Percentiles rank a stretch among this genome's conserved stretches.
Conservation (phyloP, 2,888 invertebrate genomes). For the Pseudococcus longispinus region DNA sequence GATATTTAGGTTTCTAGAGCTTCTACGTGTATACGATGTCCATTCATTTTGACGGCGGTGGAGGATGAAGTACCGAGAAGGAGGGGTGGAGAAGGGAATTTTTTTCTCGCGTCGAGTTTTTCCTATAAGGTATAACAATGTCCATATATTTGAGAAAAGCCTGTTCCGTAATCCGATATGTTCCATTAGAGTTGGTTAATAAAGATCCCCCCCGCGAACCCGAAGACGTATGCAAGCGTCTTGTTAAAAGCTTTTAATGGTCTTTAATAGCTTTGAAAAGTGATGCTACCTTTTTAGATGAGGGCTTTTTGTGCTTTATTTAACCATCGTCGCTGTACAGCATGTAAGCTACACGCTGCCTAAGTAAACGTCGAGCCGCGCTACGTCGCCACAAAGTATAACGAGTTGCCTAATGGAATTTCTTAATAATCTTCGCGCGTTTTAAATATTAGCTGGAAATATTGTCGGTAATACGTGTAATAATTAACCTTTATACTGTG, state of each 20-base stretch:
- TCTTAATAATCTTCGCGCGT: conserved; percentile 43
- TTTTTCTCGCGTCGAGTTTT: conserved; percentile 4
- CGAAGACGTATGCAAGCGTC: conserved; percentile 45
- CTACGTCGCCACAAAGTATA: background rate
- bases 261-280: conserved; percentile 52
- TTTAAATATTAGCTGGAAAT: conserved; percentile 40
- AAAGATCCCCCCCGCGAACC: background rate
- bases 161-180: conserved; percentile 47
- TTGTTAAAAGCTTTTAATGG: conserved; percentile 51
- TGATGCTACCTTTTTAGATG: conserved; percentile 51
- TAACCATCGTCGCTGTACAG: conserved; percentile 8
- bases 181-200: conserved; percentile 48
- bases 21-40: background rate
- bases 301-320: conserved; percentile 48
- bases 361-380: background rate
- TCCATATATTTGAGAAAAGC: conserved; percentile 40
- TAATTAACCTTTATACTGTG: background rate
- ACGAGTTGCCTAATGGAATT: conserved; percentile 48
- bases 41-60: background rate
- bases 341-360: conserved; percentile 7
- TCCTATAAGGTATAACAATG: conserved; percentile 21
- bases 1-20: background rate
- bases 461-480: background rate
- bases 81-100: background rate
- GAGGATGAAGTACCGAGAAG: background rate